Evolutionary conservation across 2,797 vertebrate species (phyloP), one percentile per base, ranked within the genome.

Genomic region (Trachops cirrhosus): DNA sequence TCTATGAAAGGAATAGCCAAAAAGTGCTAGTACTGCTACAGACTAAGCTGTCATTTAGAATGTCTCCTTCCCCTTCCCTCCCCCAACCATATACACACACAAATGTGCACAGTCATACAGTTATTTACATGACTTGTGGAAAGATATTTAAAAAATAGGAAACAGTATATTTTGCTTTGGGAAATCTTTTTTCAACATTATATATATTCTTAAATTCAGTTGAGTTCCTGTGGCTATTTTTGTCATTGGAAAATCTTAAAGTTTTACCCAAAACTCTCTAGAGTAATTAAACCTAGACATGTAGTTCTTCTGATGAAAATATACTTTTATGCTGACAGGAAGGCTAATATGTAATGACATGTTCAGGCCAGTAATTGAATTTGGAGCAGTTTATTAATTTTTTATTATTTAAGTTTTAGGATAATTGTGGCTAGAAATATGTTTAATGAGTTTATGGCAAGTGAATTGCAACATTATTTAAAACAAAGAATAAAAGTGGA

Each of bases 371-470:
- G 26, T 87, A 71, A 90, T 6, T 89, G 62, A 93, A 32, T 59
- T 89, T 93, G 9, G 39, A 87, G 92, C n/a, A 78, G 48, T 29
- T 64, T 70, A 87, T 75, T 90, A 95, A 95, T 88, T 48, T 67
- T 67, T 96, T 75, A 89, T 54, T 95, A 77, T 90, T 95, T 24
- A 90, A 84, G 8, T 93, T 83, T 24, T 92, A 86, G n/a, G 83
- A 91, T 87, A 95, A 86, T 1, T 15, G 5, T 73, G 32, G 29
- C 37, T 95, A 91, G 48, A 91, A 92, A 41, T 96, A 46, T 93
- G 39, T 68, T 37, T 92, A 89, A 87, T 44, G 37, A 84, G 52
- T 24, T 87, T 89, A 78, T 52, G 41, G 34, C 3, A 90, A 84
- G 26, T 94, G 84, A 92, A 86, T 46, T 95, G 6, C 11, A 84